These are phyloP conservation scores for Meloidogyne hapla DNA, from an alignment of 1,140 invertebrate genomes.

Conservation along the genomic window DNA sequence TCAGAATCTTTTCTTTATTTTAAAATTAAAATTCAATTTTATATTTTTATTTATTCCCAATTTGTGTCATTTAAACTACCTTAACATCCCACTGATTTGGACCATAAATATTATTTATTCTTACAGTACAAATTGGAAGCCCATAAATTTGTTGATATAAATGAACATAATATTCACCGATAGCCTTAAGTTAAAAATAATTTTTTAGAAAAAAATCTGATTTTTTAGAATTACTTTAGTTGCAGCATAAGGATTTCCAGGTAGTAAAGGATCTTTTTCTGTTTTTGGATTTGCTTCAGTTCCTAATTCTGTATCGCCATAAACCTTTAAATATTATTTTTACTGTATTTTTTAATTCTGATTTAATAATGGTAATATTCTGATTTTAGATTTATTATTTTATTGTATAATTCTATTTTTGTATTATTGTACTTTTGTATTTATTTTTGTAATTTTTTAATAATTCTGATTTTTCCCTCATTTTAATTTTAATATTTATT, in stretches of 20 bases:
- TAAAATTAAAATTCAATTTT: neutral
- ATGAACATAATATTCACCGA: conserved; percentile 54
- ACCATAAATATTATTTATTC: conserved; percentile 65
- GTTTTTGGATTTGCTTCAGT: conserved; percentile 50
- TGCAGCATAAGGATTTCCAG: conserved; percentile 65
- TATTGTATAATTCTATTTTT: too few species aligned
- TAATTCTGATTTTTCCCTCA: too few species aligned
- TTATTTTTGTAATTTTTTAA: neutral
- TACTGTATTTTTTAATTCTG: neutral
- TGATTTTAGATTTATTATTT: too few species aligned
- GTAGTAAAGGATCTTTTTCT: conserved; percentile 48
- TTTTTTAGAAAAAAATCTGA: conserved; percentile 33
- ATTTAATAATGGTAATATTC: too few species aligned
- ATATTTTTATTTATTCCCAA: neutral
- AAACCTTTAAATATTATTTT: conserved; percentile 55
- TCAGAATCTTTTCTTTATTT: neutral
- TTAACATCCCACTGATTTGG: conserved; percentile 65
- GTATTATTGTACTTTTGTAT: too few species aligned
- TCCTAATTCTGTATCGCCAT: conserved; percentile 57
- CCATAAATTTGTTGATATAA: conserved; percentile 44
- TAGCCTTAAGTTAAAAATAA: conserved; percentile 44
- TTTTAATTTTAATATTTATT: too few species aligned
- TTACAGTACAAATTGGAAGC: conserved; percentile 63
- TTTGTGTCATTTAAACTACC: conserved; percentile 28
- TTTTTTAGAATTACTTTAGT: conserved; percentile 54